Base-by-base conservation (phyloP, 2,888 invertebrate species). In the Cheilosia vulpina region DNA sequence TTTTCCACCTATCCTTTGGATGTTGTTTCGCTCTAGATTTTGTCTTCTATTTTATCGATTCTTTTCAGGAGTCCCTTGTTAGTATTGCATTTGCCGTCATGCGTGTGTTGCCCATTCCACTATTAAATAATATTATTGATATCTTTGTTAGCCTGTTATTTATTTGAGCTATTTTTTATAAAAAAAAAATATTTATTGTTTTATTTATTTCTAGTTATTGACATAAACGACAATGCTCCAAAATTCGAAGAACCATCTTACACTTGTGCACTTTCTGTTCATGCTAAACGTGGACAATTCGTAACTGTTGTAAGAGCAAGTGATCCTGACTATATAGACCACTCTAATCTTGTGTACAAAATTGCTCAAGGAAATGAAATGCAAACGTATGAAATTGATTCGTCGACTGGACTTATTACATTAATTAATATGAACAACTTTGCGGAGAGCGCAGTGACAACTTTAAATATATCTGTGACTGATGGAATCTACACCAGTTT, bases 401-500 rank as follows among this genome's bases (percentile, higher is more conserved):
- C 91, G 92, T 93, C 94, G 47, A 90, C 92, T 57, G 94, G 94
- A 6, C 93, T 96, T 21, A 94, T 97, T 65, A 94, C 94, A 1
- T 92, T 97, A 80, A 95, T 96, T 87, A 96, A 96, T 90, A 94
- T 96, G 90, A 95, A 96, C 84, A 95, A 95, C 89, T 95, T 96
- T 88, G 94, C 95, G 4, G 94, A 95, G 62, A 90, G 90, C 47
- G 94, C 94, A 65, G 93, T 94, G 68, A 95, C 95, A 89, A 93
- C 95, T 80, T 93, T 99, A 79, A 99, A 99, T 93, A 96, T 99
- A 41, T 98, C 98, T 1, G 98, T 98, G 47, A 97, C 97, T 72
- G 99, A 99, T 93, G 98, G 98, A 41, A 97, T 98, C 45, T 98
- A 98, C 93, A 98, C 97, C 7, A 96, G 95, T 87, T 98, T 96